Evolutionary conservation across 2,113 vertebrate genomes (phyloP).

Genomic region (Lamprologus callipterus): DNA sequence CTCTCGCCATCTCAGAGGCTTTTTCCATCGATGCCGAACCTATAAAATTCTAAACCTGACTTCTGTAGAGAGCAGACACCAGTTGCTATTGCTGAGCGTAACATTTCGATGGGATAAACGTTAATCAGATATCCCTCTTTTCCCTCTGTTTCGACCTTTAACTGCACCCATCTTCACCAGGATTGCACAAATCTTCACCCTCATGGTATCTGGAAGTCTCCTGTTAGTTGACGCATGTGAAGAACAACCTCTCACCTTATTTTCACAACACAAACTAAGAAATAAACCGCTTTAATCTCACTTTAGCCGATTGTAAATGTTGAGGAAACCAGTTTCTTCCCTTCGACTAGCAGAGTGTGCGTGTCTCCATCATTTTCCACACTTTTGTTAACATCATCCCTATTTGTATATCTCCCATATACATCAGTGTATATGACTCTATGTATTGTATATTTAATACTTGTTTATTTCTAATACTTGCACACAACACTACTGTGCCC

Average conservation of each 20-base stretch:
- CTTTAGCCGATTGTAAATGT: rapidly evolving
- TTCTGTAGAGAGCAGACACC: constrained; percentile 52
- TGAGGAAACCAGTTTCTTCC: not conserved
- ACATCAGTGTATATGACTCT: not conserved
- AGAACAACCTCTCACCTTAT: not conserved
- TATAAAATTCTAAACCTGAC: constrained; percentile 9
- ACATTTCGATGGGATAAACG: not conserved
- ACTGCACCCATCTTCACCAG: not conserved
- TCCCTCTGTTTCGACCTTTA: not conserved
- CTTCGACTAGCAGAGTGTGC: not conserved
- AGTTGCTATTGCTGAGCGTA: not conserved
- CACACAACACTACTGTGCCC: not conserved
- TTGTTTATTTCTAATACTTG: not conserved
- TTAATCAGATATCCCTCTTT: not conserved
- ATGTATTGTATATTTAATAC: not conserved
- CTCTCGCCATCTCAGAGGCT: not conserved
- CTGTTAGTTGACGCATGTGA: not conserved
- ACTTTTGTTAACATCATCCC: not conserved
- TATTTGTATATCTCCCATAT: not conserved
- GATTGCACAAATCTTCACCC: not conserved
- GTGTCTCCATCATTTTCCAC: not conserved
- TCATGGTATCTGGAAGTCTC: not conserved
- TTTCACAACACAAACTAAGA: not conserved
- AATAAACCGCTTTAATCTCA: not conserved
- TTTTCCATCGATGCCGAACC: not conserved